Evolutionary conservation across 2,113 vertebrate genomes (phyloP).

Genomic region (Oriolus oriolus): DNA sequence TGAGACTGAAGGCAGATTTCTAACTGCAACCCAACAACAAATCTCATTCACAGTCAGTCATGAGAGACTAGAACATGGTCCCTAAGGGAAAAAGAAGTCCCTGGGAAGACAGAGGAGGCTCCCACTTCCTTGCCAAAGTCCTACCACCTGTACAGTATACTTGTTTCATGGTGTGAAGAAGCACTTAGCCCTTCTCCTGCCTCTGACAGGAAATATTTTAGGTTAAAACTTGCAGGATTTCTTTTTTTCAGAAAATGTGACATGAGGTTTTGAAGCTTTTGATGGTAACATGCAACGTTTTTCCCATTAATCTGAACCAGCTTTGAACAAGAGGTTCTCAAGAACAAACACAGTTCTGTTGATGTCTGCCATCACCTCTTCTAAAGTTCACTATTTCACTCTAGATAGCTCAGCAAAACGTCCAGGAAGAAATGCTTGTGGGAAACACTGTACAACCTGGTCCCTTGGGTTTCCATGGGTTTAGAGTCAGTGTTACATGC

Average conservation of each 20-base stretch:
- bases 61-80: background rate
- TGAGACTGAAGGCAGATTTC: background rate
- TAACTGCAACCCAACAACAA: background rate
- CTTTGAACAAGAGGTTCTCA: background rate
- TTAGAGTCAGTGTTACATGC: background rate
- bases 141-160: background rate
- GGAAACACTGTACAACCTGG: background rate
- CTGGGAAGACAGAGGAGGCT: background rate
- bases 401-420: background rate
- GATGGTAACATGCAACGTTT: background rate
- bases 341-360: background rate
- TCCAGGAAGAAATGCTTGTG: background rate
- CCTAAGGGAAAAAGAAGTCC: background rate
- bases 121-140: background rate
- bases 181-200: background rate
- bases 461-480: background rate
- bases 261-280: background rate
- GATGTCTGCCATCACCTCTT: background rate
- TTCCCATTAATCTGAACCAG: background rate
- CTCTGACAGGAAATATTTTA: background rate
- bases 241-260: background rate
- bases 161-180: background rate
- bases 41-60: background rate
- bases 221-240: background rate
- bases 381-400: background rate